phyloP scores from a whole-genome alignment of 2,888 invertebrate species.

The Cosmorhoe ocellata region DNA sequence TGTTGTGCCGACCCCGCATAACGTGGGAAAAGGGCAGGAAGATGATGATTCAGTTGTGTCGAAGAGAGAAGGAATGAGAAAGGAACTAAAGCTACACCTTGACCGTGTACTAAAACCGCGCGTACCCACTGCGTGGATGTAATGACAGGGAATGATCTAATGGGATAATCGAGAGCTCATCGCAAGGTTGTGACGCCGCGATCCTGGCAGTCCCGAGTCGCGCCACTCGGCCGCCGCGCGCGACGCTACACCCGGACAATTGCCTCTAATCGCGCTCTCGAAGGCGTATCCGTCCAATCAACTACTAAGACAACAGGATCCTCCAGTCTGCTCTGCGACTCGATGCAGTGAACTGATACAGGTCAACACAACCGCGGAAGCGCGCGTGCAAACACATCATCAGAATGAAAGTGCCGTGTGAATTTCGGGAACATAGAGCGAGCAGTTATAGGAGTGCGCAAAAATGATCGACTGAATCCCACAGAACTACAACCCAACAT shows the following conservation, averaged over 20 bases:
- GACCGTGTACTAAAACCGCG: conserved; percentile 71
- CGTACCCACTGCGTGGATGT: conserved; percentile 65
- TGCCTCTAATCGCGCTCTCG: conserved; percentile 76
- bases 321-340: conserved; percentile 60
- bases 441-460: conserved; percentile 35
- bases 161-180: conserved; percentile 77
- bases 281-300: conserved; percentile 77
- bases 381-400: conserved; percentile 38
- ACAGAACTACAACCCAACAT: conserved; percentile 27
- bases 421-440: conserved; percentile 31
- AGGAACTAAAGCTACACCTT: conserved; percentile 61
- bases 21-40: too few relatives aligned
- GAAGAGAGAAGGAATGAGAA: conserved; percentile 33
- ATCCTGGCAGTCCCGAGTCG: conserved; percentile 65
- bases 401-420: conserved; percentile 23
- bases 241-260: conserved; percentile 69
- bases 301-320: conserved; percentile 73
- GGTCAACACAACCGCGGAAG: conserved; percentile 32
- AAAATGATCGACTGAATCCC: conserved; percentile 55
- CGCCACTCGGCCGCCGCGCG: conserved; percentile 56
- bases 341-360: conserved; percentile 47
- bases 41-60: too few relatives aligned
- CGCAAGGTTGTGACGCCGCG: conserved; percentile 72
- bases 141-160: conserved; percentile 74
- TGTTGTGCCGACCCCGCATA: too few relatives aligned